phyloP scores from a whole-genome alignment of 2,888 invertebrate genomes.

The Eupithecia centaureata region DNA sequence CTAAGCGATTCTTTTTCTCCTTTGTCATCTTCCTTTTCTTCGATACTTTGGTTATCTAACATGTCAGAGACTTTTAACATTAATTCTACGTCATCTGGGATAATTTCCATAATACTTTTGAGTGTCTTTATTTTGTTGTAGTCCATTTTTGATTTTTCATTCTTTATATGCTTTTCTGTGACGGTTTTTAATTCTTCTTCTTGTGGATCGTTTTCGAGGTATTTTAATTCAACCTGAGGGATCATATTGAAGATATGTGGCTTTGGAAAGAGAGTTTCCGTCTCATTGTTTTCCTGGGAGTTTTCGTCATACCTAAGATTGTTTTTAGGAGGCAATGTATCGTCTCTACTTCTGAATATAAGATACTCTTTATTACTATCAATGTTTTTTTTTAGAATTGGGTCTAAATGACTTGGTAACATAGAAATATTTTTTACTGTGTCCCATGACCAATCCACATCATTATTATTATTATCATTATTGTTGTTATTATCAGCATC shows the following conservation, averaged over 20 bases:
- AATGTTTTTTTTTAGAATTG: neutral
- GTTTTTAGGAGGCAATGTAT: neutral
- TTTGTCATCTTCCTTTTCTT: neutral
- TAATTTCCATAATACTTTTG: slow-evolving; percentile 2
- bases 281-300: neutral
- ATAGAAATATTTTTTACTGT: neutral
- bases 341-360: neutral
- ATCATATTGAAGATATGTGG: neutral
- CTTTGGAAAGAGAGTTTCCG: neutral
- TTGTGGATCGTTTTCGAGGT: neutral
- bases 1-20: neutral
- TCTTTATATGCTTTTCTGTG: no score
- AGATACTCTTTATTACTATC: neutral
- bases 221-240: neutral
- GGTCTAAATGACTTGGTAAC: slow-evolving; percentile 1
- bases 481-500: neutral
- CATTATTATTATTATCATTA: neutral
- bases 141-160: no score
- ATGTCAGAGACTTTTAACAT: neutral
- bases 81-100: slow-evolving; percentile 2
- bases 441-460: neutral
- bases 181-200: neutral
- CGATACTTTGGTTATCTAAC: neutral
- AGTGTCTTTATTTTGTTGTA: neutral
- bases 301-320: neutral